These are phyloP conservation scores for Pseudococcus viburni DNA, from an alignment of 2,888 invertebrate genomes.

Conservation along the genomic window DNA sequence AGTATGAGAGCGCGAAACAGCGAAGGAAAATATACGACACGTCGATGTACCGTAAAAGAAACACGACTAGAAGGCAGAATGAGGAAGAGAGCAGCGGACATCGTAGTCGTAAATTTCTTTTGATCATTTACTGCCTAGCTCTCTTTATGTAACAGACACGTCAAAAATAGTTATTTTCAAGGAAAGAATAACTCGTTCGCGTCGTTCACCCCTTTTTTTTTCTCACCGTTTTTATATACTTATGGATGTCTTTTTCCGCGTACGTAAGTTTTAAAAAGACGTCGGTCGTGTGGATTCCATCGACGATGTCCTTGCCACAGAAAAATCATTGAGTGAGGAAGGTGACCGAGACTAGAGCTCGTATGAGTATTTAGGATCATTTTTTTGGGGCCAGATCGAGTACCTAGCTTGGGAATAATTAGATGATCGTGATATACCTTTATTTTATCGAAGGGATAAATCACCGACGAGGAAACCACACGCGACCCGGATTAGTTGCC, in stretches of 20 bases:
- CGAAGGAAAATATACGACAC: neutral
- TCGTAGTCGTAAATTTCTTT: conserved; percentile 30
- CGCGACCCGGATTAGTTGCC: conserved; percentile 7
- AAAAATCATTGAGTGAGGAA: neutral
- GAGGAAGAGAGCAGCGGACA: neutral
- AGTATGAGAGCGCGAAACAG: neutral
- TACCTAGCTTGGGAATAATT: too few species aligned
- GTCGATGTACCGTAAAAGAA: conserved; percentile 1
- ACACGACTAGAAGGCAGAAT: neutral
- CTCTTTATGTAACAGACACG: conserved; percentile 22
- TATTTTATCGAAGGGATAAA: too few species aligned
- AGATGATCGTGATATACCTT: too few species aligned
- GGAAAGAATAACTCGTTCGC: conserved; percentile 29
- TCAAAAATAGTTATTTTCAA: conserved; percentile 45
- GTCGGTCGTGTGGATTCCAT: conserved; percentile 2
- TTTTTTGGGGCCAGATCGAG: too few species aligned
- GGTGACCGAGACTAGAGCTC: neutral
- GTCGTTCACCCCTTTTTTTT: conserved; percentile 41
- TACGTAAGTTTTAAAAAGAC: neutral
- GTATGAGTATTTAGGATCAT: too few species aligned
- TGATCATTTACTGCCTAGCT: conserved; percentile 24
- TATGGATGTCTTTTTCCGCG: neutral
- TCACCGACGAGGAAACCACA: neutral
- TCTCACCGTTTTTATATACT: neutral
- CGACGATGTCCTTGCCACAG: neutral